phyloP scores from a whole-genome alignment of 1,140 invertebrate species.

The Diorhabda elongata region DNA sequence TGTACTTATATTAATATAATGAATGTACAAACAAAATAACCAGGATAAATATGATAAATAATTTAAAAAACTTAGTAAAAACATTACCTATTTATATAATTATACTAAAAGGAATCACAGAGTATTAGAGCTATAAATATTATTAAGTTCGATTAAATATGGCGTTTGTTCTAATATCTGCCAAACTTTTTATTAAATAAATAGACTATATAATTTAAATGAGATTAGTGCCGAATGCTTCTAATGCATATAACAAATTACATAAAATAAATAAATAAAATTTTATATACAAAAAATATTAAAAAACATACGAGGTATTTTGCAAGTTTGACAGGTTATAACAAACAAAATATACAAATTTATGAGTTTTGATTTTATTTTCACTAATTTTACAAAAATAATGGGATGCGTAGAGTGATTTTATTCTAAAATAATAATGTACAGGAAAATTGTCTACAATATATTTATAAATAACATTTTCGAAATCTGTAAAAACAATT shows the following conservation, averaged over 20 bases:
- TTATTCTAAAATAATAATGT: neutral
- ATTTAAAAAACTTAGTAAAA: neutral
- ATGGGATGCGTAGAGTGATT: neutral
- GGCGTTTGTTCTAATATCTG: neutral
- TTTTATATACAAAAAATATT: neutral
- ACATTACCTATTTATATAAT: neutral
- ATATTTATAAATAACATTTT: neutral
- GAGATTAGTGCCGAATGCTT: no score
- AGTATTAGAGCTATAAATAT: slow-evolving; percentile 1
- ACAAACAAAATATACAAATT: neutral
- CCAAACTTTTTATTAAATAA: neutral
- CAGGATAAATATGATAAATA: slow-evolving; percentile 1
- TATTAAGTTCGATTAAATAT: neutral
- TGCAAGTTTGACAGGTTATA: neutral
- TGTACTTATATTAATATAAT: neutral
- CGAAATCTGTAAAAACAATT: neutral
- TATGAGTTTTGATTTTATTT: neutral
- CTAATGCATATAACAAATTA: neutral
- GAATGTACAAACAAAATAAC: slow-evolving; percentile 1
- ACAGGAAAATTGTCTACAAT: slow-evolving; percentile 1
- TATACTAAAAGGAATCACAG: neutral
- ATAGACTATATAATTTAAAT: no score
- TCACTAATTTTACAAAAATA: neutral
- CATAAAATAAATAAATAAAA: neutral
- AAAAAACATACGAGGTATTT: neutral